These are phyloP conservation scores for Periophthalmus magnuspinnatus DNA, from an alignment of 2,797 vertebrate genomes.

Conservation along the genomic window DNA sequence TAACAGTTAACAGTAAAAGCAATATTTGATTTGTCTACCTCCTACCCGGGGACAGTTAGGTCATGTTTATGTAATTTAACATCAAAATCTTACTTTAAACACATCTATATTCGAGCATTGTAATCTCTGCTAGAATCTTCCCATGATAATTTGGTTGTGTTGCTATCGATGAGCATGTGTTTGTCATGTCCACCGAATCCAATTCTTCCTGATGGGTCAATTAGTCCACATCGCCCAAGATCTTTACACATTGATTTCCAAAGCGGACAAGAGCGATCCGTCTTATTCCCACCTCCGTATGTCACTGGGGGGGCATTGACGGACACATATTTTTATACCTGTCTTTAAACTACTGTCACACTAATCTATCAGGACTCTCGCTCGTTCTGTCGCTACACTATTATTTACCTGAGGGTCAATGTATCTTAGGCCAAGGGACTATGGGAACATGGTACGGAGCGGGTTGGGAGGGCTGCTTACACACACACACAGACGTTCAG, in stretches of 20 bases:
- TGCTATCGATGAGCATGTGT: background rate
- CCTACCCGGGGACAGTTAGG: too few species aligned
- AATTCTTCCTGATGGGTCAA: slow-evolving; percentile 5
- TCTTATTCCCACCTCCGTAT: slow-evolving; percentile 19
- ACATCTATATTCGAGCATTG: background rate
- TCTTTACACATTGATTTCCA: slow-evolving; percentile 11
- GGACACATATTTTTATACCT: slow-evolving; percentile 22
- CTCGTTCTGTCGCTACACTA: slow-evolving; percentile 20
- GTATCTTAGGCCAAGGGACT: slow-evolving; percentile 33
- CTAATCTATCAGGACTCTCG: too few species aligned
- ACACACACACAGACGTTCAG: slow-evolving; percentile 22
- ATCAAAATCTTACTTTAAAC: too few species aligned
- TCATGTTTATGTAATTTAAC: too few species aligned
- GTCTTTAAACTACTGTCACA: background rate
- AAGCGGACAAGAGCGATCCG: slow-evolving; percentile 16
- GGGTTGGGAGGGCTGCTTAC: slow-evolving; percentile 14
- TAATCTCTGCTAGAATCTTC: background rate
- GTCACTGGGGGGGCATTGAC: slow-evolving; percentile 3
- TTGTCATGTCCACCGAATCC: slow-evolving; percentile 3
- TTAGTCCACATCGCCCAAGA: background rate
- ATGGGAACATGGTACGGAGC: slow-evolving; percentile 29
- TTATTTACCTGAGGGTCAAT: slow-evolving; percentile 34
- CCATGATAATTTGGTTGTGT: background rate
- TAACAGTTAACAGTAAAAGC: too few species aligned
- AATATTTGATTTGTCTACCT: too few species aligned